Evolutionary conservation across 2,113 vertebrate genomes (phyloP).

Genomic region (Calidris pygmaea): DNA sequence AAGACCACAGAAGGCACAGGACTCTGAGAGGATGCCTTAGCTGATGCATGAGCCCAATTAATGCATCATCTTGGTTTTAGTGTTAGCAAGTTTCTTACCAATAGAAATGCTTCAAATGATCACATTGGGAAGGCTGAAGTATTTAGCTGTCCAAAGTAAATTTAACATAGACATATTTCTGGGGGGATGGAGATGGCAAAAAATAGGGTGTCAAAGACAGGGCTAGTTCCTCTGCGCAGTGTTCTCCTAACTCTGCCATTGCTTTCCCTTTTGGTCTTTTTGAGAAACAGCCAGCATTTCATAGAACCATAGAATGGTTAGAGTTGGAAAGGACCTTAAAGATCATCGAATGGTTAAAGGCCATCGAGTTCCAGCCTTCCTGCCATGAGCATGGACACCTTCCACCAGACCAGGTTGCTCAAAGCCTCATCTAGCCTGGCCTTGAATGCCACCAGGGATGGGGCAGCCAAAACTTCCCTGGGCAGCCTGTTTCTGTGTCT

Average conservation of each 20-base stretch:
- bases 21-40: neutral
- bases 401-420: neutral
- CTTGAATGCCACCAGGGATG: neutral
- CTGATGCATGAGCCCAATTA: neutral
- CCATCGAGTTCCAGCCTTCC: neutral
- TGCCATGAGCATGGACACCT: neutral
- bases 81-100: constrained; percentile 23
- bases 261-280: neutral
- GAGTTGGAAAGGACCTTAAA: neutral
- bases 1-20: neutral
- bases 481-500: neutral
- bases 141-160: neutral
- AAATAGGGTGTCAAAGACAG: neutral
- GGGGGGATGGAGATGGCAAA: neutral
- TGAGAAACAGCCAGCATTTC: neutral
- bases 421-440: neutral
- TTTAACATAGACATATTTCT: neutral
- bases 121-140: neutral
- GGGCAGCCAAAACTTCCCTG: neutral
- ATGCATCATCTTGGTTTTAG: neutral
- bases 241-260: neutral
- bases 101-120: neutral
- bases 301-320: neutral
- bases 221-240: neutral
- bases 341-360: neutral